Evolutionary conservation across 1,140 invertebrate species (phyloP), one percentile per base, ranked within the genome.

Genomic region (Ceratosolen solmsi): DNA sequence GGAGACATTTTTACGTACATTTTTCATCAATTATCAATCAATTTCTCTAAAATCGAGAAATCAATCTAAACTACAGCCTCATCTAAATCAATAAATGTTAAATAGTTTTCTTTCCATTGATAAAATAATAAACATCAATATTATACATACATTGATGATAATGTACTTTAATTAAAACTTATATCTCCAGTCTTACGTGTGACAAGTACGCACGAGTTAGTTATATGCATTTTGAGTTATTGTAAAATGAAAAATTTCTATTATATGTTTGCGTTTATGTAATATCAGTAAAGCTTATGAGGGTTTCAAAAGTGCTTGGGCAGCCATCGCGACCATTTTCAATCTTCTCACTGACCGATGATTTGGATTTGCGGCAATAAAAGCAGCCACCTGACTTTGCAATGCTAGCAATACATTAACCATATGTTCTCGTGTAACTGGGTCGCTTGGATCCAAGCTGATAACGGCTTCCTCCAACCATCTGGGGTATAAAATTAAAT

Each of bases 381-480:
- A 97, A 11, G 92, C 83, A 77, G 94, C 91, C 49, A 98, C 92
- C 90, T 97, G 96, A 87, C 93, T 94, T 85, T 95, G 93, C 22
- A 98, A 92, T 82, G 95, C 94, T 74, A 94, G 92, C 30, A 98
- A 89, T 27, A 98, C 95, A n/a, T 93, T 93, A 0, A 94, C 94
- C 86, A 97, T 94, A 91, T 98, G 96, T 86, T 97, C 96, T 82
- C 94, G 93, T 0, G 96, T 97, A 17, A 96, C 93, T 0, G 95
- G 93, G 91, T 97, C 95, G 5, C 90, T 93, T 9, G 94, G 93
- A 88, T 97, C 96, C 63, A 98, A 90, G 89, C 95, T 96, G 88
- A 97, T 93, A 75, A 98, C 93, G 3, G 97, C 97, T 87, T 97
- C 97, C 88, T 97, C 95, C 46, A 98, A 92, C 93, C 96, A 98